Percentiles rank a stretch among this genome's conserved stretches.
phyloP scores from a whole-genome alignment of 2,113 vertebrate species.

The Caranx ignobilis region DNA sequence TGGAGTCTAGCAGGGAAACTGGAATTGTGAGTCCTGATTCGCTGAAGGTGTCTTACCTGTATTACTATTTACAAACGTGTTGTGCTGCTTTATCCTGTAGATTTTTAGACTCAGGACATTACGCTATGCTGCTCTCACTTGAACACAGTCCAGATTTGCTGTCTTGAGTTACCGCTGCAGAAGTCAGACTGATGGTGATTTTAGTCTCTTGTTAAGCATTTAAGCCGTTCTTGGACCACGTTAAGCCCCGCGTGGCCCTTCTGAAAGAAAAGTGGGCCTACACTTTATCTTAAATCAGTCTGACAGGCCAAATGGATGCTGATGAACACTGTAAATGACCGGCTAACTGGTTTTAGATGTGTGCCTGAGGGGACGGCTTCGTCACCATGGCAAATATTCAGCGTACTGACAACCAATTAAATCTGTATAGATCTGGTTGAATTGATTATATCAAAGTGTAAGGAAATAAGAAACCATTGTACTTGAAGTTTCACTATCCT shows the following conservation, averaged over 20 bases:
- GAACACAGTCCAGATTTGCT: slow-evolving; percentile 12
- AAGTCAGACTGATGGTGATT: slow-evolving; percentile 31
- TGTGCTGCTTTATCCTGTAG: not conserved
- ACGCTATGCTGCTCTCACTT: not conserved
- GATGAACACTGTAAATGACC: not conserved
- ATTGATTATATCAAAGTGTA: not conserved
- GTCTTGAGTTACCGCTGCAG: not conserved
- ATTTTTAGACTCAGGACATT: slow-evolving; percentile 12
- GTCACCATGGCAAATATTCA: not conserved
- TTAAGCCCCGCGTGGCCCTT: slow-evolving; percentile 13
- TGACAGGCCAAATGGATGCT: slow-evolving; percentile 34
- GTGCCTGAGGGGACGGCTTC: not conserved
- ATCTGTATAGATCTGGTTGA: slow-evolving; percentile 8
- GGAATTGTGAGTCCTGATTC: not conserved
- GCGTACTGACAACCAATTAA: not conserved
- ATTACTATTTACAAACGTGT: not conserved
- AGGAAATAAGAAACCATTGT: not conserved
- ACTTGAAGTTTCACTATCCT: not conserved
- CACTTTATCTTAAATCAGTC: slow-evolving; percentile 20
- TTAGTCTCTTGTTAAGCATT: slow-evolving; percentile 37
- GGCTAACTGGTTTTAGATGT: slow-evolving; percentile 9
- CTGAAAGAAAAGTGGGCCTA: slow-evolving; percentile 18
- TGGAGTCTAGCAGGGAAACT: not conserved
- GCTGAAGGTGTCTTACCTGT: not conserved
- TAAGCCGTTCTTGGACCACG: slow-evolving; percentile 26